Evolutionary conservation across 2,888 invertebrate genomes (phyloP).

Genomic region (Ramazzottius varieornatus): DNA sequence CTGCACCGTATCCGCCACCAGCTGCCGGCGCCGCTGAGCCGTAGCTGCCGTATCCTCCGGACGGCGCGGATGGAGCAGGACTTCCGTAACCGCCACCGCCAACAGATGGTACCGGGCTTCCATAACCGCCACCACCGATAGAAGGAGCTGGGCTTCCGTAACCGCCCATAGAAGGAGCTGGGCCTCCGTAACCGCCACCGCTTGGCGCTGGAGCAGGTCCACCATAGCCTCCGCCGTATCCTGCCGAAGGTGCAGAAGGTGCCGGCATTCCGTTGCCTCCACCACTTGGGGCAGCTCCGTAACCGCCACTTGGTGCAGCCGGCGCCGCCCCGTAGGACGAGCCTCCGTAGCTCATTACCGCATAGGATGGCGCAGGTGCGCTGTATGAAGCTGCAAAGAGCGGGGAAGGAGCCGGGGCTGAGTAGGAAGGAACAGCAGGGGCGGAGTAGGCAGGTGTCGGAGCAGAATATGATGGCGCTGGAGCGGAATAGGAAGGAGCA

Average conservation of each 20-base stretch:
- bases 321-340: neutral
- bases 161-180: neutral
- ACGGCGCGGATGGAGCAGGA: too few species aligned
- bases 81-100: neutral
- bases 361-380: neutral
- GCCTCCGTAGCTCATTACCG: neutral
- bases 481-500: neutral
- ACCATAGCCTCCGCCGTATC: neutral
- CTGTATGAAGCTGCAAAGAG: neutral
- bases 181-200: neutral
- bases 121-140: neutral
- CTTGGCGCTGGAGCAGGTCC: neutral
- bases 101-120: neutral
- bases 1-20: neutral
- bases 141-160: too few species aligned
- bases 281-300: neutral
- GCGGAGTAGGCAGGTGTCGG: neutral
- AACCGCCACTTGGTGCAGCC: neutral
- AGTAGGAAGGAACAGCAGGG: neutral
- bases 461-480: neutral
- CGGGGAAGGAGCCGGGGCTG: neutral
- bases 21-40: neutral
- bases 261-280: neutral
- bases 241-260: too few species aligned
- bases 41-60: neutral